Base-by-base conservation (phyloP, 2,888 invertebrate species). In the Torymus aiolomorphi region DNA sequence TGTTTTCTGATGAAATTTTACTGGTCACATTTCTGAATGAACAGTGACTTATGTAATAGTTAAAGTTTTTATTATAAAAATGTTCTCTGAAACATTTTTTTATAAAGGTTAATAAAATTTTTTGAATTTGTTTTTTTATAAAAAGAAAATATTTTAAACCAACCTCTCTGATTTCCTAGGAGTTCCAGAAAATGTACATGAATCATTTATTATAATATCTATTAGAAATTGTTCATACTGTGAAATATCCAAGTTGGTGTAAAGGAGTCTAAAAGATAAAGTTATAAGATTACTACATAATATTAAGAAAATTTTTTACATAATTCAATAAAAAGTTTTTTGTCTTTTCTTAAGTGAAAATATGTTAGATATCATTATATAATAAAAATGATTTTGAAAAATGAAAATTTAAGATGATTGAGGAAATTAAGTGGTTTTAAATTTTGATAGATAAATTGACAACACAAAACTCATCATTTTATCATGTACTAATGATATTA, bases 201-300 rank as follows among this genome's bases (percentile, higher is more conserved):
- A 63, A 3, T 31, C 78, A 78, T 82, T 85, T 82, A 84, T 82
- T 81, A 88, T 84, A 18, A 86, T 78, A 80, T 86, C 80, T 69
- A 88, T 85, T 70, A 88, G 81, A 66, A 84, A 77, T n/a, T 84
- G 81, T 76, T 89, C 89, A 82, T 88, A 87, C 76, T 81, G 82
- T 14, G 83, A 83, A 14, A 88, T 80, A 76, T 89, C 87, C 84
- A 86, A 85, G 80, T 89, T 88, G 81, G 84, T 86, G 67, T 90
- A 89, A 67, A 89, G 82, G 78, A 88, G 87, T 80, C 89, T 90
- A 87, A 57, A 80, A 77, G 73, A 59, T 56, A n/a, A 52, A 57
- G 42, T 42, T 42, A 42, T 56, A 69, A 56, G 51, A 3, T 24
- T 42, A 42, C 42, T 42, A 42, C 8, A 10, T 42, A 10, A 42